A percentile compares a stretch with the other conserved stretches of the same genome.
phyloP scores from a whole-genome alignment of 2,113 vertebrate species.

The Engraulis encrasicolus region DNA sequence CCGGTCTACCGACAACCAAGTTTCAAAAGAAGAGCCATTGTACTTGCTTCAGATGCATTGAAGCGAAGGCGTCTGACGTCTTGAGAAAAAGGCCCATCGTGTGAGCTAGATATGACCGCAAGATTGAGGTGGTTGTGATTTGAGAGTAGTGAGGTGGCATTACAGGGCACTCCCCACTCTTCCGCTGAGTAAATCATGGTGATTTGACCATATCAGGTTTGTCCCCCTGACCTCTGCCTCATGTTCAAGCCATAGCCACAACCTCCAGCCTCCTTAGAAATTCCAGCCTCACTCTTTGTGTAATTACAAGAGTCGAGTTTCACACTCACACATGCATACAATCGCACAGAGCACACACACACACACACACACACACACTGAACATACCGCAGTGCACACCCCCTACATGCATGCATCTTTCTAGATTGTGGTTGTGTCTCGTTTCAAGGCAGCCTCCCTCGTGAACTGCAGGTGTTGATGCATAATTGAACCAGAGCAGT shows the following conservation, averaged over 20 bases:
- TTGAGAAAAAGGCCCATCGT: not conserved
- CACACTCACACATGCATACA: slow-evolving; percentile 31
- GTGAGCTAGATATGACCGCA: not conserved
- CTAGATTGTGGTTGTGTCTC: slow-evolving; percentile 42
- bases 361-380: not conserved
- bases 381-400: not conserved
- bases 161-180: not conserved
- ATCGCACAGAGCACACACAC: not conserved
- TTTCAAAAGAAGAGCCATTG: too few relatives aligned
- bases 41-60: too few relatives aligned
- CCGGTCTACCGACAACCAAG: too few relatives aligned
- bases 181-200: slow-evolving; percentile 2
- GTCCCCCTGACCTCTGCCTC: not conserved
- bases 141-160: not conserved
- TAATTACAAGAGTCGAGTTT: slow-evolving; percentile 61
- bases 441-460: slow-evolving; percentile 11
- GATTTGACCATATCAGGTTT: slow-evolving; percentile 23
- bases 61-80: too few relatives aligned
- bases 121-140: not conserved
- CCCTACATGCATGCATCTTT: slow-evolving; percentile 8
- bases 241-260: not conserved
- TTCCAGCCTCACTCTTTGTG: slow-evolving; percentile 51
- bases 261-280: slow-evolving; percentile 48
- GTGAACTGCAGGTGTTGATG: slow-evolving; percentile 53
- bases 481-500: slow-evolving; percentile 32